phyloP scores from a whole-genome alignment of 2,888 invertebrate species.

The Leptopilina syphax region DNA sequence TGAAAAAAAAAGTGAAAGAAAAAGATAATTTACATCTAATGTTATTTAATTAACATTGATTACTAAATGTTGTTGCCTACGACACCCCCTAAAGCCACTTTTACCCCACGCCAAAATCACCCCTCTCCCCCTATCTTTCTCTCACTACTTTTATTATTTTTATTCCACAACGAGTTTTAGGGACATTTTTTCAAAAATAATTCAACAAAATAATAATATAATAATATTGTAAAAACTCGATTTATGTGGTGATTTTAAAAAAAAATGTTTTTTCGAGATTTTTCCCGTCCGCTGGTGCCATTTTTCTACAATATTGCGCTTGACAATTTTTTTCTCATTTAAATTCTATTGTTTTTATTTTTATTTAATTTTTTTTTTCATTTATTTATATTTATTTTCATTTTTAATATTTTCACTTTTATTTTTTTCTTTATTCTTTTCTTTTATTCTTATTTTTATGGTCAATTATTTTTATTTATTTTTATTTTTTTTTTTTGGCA shows the following conservation, averaged over 20 bases:
- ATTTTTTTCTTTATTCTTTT: too few relatives aligned
- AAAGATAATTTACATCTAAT: slow-evolving; percentile 44
- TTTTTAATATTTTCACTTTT: too few relatives aligned
- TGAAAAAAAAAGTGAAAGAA: slow-evolving; percentile 50
- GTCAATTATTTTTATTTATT: background rate
- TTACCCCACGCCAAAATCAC: background rate
- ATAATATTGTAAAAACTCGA: too few relatives aligned
- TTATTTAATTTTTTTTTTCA: background rate
- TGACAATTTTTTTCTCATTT: background rate
- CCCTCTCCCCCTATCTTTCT: too few relatives aligned
- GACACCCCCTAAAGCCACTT: slow-evolving; percentile 39
- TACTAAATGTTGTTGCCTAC: slow-evolving; percentile 56
- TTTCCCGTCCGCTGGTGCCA: slow-evolving; percentile 36
- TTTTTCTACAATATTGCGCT: slow-evolving; percentile 27
- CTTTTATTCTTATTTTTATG: too few relatives aligned
- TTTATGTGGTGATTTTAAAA: background rate
- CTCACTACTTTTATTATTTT: too few relatives aligned
- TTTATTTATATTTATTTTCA: background rate
- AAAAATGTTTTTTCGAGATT: background rate
- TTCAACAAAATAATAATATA: too few relatives aligned
- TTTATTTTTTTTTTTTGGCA: too few relatives aligned
- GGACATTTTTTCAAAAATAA: too few relatives aligned
- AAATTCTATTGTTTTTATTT: too few relatives aligned
- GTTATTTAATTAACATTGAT: slow-evolving; percentile 57
- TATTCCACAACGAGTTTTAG: too few relatives aligned